These are phyloP conservation scores for Paguma larvata DNA, from an alignment of 2,797 vertebrate genomes.

Conservation along the genomic window DNA sequence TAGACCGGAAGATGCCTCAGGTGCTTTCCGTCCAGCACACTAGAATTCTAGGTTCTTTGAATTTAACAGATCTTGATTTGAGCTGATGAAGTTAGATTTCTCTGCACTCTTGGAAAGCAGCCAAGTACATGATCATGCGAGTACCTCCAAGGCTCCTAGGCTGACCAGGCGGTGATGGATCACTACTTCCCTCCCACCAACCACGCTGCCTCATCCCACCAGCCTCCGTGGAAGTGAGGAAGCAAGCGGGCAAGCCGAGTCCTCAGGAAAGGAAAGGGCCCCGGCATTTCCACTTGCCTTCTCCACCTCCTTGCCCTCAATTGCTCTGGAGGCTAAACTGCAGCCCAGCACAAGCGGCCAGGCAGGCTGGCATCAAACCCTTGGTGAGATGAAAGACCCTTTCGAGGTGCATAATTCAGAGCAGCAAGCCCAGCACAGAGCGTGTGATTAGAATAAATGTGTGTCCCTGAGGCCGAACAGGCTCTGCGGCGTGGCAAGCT, in stretches of 20 bases:
- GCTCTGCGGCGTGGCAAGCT: background rate
- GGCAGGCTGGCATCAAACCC: constrained; percentile 49
- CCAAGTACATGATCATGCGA: background rate
- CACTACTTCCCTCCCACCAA: background rate
- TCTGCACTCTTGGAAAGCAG: constrained; percentile 41
- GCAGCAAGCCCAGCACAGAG: constrained; percentile 28
- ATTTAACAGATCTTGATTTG: constrained; percentile 55
- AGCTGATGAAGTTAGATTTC: background rate
- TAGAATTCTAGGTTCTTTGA: background rate
- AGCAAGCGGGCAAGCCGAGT: background rate
- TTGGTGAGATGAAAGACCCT: constrained; percentile 70
- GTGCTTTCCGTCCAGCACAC: background rate
- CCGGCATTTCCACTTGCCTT: background rate
- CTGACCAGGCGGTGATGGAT: background rate
- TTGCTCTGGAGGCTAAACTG: constrained; percentile 48
- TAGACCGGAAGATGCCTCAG: background rate
- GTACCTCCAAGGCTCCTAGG: background rate
- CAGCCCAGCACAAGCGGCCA: background rate
- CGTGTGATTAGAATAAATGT: constrained; percentile 73
- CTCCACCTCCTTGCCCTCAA: background rate
- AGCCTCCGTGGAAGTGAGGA: background rate
- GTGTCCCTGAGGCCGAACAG: constrained; percentile 41
- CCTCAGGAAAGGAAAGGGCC: background rate
- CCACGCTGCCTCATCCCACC: background rate
- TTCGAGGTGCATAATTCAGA: constrained; percentile 73